Conservation (phyloP, 2,888 invertebrate species). For the Stictocephala bisonia region DNA sequence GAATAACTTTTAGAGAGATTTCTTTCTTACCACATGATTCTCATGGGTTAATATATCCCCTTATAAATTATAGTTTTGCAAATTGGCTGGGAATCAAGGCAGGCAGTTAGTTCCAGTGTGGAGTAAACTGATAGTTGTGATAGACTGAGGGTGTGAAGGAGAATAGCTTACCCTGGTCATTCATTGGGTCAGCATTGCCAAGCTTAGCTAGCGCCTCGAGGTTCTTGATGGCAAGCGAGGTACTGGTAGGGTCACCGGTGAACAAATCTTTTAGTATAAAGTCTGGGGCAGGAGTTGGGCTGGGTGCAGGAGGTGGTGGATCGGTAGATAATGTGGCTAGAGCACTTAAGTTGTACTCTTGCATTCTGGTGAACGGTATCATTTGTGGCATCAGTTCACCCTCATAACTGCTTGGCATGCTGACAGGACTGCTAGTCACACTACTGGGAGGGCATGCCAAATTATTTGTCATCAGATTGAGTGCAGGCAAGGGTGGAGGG, state of each 20-base stretch:
- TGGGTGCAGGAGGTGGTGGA: slow-evolving; percentile 64
- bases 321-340: slow-evolving; percentile 83
- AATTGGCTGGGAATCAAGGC: too few relatives aligned
- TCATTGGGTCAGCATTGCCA: slow-evolving; percentile 70
- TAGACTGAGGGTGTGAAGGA: slow-evolving; percentile 13
- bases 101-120: slow-evolving; percentile 14
- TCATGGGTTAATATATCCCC: too few relatives aligned
- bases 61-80: not conserved
- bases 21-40: too few relatives aligned
- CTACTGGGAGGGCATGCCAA: slow-evolving; percentile 66
- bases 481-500: slow-evolving; percentile 38
- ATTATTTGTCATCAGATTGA: slow-evolving; percentile 40
- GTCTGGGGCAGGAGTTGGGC: slow-evolving; percentile 65
- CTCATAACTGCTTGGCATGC: slow-evolving; percentile 83
- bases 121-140: not conserved
- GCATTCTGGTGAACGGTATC: slow-evolving; percentile 73
- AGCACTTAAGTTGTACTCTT: slow-evolving; percentile 88
- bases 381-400: slow-evolving; percentile 70
- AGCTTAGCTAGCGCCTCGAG: slow-evolving; percentile 90
- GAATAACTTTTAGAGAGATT: too few relatives aligned
- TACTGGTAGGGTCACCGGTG: slow-evolving; percentile 75
- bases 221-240: slow-evolving; percentile 83
- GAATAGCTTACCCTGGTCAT: slow-evolving; percentile 65
- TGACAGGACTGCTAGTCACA: slow-evolving; percentile 75
- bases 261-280: slow-evolving; percentile 83